Evolutionary conservation across 2,797 vertebrate genomes (phyloP), one percentile per base, ranked within the genome.

Genomic region (Xiphorhynchus erythropygius): DNA sequence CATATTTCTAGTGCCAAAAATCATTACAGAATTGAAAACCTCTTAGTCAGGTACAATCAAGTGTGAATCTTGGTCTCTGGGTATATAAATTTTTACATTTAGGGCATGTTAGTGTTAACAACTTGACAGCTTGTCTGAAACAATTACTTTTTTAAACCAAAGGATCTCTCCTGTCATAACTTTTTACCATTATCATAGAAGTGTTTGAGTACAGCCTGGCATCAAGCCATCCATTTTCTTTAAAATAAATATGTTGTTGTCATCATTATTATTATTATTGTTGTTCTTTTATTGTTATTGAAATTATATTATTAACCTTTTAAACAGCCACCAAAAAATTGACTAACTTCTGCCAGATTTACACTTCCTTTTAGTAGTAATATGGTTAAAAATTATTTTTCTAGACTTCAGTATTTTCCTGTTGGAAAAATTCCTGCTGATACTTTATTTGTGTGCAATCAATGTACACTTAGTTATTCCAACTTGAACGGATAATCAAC

Each of bases 111-210:
- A 95, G 95, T 96, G 97, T 98, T 98, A 98, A 97, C 76, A 97
- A 94, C 96, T 98, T 98, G 98, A 98, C 98, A 98, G 98, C 90
- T 98, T 98, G 98, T 98, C 98, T 97, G 93, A 97, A 96, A 87
- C 96, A 97, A 98, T 98, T 98, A 98, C 93, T 94, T 97, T 97
- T 93, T 96, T 79, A 90, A 89, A 57, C 97, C 77, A 97, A 98
- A 97, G 56, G 82, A 94, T 95, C 74, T 84, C 74, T 90, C 57
- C 79, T 96, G 97, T 96, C 97, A 94, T 83, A 98, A 96, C 95
- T 96, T 97, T 97, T 97, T 95, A 96, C 83, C 52, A 87, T 96
- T 82, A 81, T 62, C 47, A 32, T 32, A 37, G 69, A 62, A 84
- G 13, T 44, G 23, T 79, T 90, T 90, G 63, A 94, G 89, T 91